These are phyloP conservation scores for Ceratosolen fusciceps DNA, from an alignment of 1,140 invertebrate genomes.

Conservation along the genomic window DNA sequence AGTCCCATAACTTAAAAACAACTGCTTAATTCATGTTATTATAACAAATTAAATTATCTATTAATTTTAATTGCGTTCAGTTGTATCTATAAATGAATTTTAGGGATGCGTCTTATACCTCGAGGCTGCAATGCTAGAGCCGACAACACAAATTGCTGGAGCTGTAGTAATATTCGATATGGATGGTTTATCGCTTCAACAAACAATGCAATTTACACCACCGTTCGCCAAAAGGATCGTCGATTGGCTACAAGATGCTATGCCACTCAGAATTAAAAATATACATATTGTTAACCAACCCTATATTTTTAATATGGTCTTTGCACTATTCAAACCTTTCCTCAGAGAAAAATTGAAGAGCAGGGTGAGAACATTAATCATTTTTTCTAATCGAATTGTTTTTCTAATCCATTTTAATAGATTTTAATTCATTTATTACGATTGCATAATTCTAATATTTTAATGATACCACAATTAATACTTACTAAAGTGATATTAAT, in stretches of 20 bases:
- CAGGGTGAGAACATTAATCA: constrained; percentile 66
- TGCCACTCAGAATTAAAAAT: constrained; percentile 86
- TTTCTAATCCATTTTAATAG: too few relatives aligned
- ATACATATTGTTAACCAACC: constrained; percentile 92
- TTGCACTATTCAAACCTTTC: constrained; percentile 89
- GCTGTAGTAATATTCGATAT: constrained; percentile 87
- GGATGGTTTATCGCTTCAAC: constrained; percentile 84
- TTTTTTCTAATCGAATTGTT: neutral
- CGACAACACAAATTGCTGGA: constrained; percentile 82
- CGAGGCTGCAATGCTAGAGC: constrained; percentile 85
- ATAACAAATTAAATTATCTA: too few relatives aligned
- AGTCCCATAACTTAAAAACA: too few relatives aligned
- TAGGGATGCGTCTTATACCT: constrained; percentile 82
- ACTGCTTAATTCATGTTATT: too few relatives aligned
- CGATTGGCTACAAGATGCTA: constrained; percentile 85
- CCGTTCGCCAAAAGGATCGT: constrained; percentile 86
- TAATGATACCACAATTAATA: too few relatives aligned
- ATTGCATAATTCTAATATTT: too few relatives aligned
- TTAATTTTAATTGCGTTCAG: too few relatives aligned
- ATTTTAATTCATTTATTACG: too few relatives aligned
- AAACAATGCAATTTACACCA: constrained; percentile 87
- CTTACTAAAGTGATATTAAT: too few relatives aligned
- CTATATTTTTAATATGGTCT: constrained; percentile 89
- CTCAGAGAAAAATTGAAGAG: constrained; percentile 82
- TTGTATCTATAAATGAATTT: too few relatives aligned